phyloP scores from a whole-genome alignment of 2,113 vertebrate species.

The Rostratula benghalensis region DNA sequence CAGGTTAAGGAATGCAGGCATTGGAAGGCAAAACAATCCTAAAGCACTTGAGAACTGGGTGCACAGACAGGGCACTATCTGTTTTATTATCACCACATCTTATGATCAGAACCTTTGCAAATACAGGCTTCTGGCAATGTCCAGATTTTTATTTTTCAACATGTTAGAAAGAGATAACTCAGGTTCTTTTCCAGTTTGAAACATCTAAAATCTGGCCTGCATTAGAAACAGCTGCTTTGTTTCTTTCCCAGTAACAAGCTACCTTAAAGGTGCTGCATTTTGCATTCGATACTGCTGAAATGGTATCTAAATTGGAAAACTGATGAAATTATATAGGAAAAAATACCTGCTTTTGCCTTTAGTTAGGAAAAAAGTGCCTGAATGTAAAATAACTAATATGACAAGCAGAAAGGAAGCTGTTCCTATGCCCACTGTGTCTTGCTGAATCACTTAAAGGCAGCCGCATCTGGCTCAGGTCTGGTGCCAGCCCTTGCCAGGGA shows the following conservation, averaged over 20 bases:
- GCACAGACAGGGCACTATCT: neutral
- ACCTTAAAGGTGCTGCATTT: neutral
- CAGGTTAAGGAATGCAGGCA: neutral
- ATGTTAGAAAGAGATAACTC: neutral
- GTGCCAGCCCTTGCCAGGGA: neutral
- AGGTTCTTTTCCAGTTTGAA: neutral
- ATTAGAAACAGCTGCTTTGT: neutral
- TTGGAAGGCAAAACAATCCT: neutral
- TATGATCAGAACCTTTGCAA: constrained; percentile 12
- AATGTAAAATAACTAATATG: neutral
- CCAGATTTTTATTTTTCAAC: neutral
- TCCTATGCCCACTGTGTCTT: neutral
- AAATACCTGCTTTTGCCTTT: neutral
- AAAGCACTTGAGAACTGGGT: neutral
- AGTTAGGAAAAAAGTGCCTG: neutral
- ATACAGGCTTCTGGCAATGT: neutral
- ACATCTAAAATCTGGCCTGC: neutral
- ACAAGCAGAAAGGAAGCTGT: neutral
- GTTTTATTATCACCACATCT: neutral
- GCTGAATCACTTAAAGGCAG: neutral
- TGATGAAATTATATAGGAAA: neutral
- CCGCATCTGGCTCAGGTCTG: neutral
- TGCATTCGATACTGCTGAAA: neutral
- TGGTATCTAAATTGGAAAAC: neutral
- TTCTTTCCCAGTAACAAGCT: neutral